These are phyloP conservation scores for Anguilla megastoma DNA, from an alignment of 2,797 vertebrate genomes.

Conservation along the genomic window DNA sequence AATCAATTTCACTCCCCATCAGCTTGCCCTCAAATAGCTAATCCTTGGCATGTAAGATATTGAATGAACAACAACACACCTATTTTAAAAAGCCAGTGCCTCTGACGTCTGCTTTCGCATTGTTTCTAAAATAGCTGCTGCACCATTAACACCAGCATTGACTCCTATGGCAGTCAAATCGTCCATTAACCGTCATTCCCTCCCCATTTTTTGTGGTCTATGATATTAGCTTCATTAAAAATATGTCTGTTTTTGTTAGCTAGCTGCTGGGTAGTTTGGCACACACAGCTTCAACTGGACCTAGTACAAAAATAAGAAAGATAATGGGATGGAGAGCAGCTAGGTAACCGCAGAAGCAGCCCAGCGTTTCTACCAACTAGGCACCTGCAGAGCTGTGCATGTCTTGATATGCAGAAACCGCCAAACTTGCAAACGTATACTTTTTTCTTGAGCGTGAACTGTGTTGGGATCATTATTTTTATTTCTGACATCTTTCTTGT, in stretches of 20 bases:
- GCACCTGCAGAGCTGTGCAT: background rate
- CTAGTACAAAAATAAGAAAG: background rate
- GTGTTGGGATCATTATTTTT: constrained; percentile 50
- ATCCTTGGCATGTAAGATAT: background rate
- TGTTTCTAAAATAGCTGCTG: background rate
- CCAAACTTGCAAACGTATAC: background rate
- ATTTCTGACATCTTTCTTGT: constrained; percentile 36
- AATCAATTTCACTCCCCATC: no score
- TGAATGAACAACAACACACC: background rate
- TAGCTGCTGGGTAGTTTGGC: background rate
- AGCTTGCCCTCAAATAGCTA: no score
- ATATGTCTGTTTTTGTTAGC: background rate
- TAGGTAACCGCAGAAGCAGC: no score
- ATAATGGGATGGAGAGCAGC: background rate
- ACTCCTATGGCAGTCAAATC: background rate
- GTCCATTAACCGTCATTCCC: background rate
- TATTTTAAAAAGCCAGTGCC: background rate
- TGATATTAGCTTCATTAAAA: background rate
- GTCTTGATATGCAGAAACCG: background rate
- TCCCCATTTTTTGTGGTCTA: background rate
- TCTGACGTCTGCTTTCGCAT: background rate
- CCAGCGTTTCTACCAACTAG: no score
- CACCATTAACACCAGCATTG: background rate
- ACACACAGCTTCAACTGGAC: background rate
- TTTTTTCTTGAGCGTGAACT: constrained; percentile 25